Evolutionary conservation across 2,888 invertebrate species (phyloP).

Genomic region (Spodoptera exigua): DNA sequence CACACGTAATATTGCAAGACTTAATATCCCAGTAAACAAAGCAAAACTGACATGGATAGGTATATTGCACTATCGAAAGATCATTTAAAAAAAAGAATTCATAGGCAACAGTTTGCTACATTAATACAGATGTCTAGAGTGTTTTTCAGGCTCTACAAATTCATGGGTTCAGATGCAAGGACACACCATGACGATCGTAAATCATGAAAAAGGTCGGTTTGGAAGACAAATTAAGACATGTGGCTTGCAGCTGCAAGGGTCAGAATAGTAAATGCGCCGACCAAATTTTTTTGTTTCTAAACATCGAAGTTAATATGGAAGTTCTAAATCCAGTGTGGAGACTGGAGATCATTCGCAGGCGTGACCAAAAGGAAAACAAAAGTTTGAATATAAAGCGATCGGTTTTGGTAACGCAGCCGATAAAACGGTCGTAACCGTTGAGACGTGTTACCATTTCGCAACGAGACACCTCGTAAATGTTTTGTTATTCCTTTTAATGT

Average conservation of each 20-base stretch:
- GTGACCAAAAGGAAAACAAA: slow-evolving; percentile 84
- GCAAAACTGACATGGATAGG: background rate
- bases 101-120: slow-evolving; percentile 5
- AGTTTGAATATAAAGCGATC: slow-evolving; percentile 71
- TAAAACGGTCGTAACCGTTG: slow-evolving; percentile 73
- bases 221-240: slow-evolving; percentile 81
- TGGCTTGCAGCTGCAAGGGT: slow-evolving; percentile 82
- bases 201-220: slow-evolving; percentile 80
- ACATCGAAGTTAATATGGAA: slow-evolving; percentile 40
- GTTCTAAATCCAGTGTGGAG: slow-evolving; percentile 49
- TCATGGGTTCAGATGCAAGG: slow-evolving; percentile 50
- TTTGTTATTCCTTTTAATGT: slow-evolving; percentile 52
- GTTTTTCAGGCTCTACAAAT: slow-evolving; percentile 43
- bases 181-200: slow-evolving; percentile 66
- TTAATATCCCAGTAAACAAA: slow-evolving; percentile 8
- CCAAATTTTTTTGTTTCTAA: slow-evolving; percentile 51
- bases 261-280: slow-evolving; percentile 48
- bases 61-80: background rate
- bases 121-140: slow-evolving; percentile 38
- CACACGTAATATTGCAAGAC: slow-evolving; percentile 9
- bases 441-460: slow-evolving; percentile 68
- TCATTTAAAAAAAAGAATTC: background rate
- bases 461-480: slow-evolving; percentile 74
- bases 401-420: slow-evolving; percentile 73
- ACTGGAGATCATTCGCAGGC: slow-evolving; percentile 61